These are phyloP conservation scores for Eidolon helvum DNA, from an alignment of 2,113 vertebrate species.

Conservation along the genomic window DNA sequence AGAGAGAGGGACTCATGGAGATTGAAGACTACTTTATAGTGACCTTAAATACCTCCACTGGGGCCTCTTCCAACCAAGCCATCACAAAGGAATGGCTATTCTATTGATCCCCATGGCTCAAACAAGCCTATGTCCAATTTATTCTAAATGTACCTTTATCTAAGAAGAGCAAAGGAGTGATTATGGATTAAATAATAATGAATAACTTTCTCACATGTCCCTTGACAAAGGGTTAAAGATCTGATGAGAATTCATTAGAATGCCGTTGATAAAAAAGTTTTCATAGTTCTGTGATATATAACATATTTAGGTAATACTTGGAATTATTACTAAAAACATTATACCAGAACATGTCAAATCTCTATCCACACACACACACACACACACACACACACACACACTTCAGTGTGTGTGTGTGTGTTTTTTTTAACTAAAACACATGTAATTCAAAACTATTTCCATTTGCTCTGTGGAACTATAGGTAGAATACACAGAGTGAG, in stretches of 20 bases:
- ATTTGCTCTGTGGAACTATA: background rate
- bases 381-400: too few species aligned
- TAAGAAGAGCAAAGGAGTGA: background rate
- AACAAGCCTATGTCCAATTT: background rate
- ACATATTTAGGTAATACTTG: background rate
- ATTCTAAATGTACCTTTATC: background rate
- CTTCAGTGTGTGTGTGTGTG: background rate
- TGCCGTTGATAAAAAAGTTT: background rate
- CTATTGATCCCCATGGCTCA: background rate
- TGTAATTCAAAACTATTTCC: background rate
- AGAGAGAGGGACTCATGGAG: background rate
- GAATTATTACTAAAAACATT: background rate
- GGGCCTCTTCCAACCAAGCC: background rate
- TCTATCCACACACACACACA: background rate
- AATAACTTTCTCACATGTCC: background rate
- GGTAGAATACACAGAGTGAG: background rate
- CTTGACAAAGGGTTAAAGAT: background rate
- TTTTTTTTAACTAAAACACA: background rate
- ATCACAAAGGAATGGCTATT: fast-evolving
- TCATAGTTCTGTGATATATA: background rate
- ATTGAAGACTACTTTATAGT: background rate
- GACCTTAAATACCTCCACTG: background rate
- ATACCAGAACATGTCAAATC: background rate
- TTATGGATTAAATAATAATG: background rate
- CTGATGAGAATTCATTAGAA: background rate